These are phyloP conservation scores for Rhipidura dahli DNA, from an alignment of 2,113 vertebrate genomes.

Conservation along the genomic window DNA sequence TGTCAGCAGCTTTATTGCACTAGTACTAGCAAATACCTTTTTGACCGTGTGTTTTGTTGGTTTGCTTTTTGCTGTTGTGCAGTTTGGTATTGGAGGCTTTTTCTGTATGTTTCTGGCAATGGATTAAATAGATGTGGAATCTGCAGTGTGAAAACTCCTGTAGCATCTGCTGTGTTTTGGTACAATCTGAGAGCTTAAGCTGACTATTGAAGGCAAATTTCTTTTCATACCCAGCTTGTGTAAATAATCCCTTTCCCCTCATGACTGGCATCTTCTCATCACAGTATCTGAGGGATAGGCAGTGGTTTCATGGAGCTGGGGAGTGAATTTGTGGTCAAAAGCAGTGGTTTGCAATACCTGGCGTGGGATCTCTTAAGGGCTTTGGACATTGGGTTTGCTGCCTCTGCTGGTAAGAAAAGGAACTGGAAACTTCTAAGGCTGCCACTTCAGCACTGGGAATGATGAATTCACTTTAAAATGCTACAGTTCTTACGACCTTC, in stretches of 20 bases:
- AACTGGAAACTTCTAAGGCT: not conserved
- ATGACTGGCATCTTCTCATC: not conserved
- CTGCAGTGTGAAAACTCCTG: not conserved
- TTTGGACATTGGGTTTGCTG: not conserved
- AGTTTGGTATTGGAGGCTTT: not conserved
- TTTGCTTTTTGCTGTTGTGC: not conserved
- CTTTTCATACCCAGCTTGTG: not conserved
- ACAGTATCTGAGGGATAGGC: not conserved
- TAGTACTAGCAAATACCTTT: not conserved
- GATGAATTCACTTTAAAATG: not conserved
- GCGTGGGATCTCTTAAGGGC: not conserved
- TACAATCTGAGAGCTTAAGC: not conserved
- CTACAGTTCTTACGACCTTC: fast-evolving
- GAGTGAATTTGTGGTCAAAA: not conserved
- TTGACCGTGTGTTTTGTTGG: not conserved
- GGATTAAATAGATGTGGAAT: not conserved
- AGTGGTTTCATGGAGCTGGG: not conserved
- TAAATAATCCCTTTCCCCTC: not conserved
- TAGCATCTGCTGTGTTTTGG: not conserved
- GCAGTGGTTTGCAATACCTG: not conserved
- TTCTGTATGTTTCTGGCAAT: not conserved
- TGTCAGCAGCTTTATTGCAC: not conserved
- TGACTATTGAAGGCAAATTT: not conserved
- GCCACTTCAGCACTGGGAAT: not conserved
- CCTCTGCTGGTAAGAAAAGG: not conserved